phyloP scores from a whole-genome alignment of 2,113 vertebrate species.

The Accipiter virgatus region DNA sequence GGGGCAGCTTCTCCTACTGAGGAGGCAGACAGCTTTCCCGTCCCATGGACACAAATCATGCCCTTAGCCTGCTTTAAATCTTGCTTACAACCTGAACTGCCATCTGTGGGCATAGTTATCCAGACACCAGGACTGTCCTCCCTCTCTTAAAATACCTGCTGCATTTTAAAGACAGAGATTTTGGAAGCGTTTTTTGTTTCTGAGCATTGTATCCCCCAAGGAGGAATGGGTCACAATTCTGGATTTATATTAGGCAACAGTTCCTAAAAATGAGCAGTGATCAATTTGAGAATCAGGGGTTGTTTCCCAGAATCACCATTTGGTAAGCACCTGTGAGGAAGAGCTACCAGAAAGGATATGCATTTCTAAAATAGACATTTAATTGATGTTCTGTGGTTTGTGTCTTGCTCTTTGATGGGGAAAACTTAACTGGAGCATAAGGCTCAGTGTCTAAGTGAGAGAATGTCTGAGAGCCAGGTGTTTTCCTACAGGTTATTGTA shows the following conservation, averaged over 20 bases:
- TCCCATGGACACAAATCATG: background rate
- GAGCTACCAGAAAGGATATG: background rate
- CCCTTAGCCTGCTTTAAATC: background rate
- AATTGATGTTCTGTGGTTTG: background rate
- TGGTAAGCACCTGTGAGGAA: background rate
- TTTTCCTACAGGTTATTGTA: background rate
- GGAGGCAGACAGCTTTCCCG: background rate
- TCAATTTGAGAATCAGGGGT: background rate
- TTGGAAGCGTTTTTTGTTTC: background rate
- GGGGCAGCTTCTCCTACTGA: background rate
- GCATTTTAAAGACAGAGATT: background rate
- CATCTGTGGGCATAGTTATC: background rate
- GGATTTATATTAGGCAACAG: background rate
- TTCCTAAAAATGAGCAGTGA: background rate
- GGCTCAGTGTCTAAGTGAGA: background rate
- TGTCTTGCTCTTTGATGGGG: background rate
- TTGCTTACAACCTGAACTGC: background rate
- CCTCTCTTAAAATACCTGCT: background rate
- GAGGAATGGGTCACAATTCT: background rate
- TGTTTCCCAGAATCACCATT: background rate
- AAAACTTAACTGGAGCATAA: background rate
- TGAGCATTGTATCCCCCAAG: background rate
- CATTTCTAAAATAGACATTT: background rate
- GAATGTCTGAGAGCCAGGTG: background rate
- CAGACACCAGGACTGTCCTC: background rate